Percentiles rank a stretch among this genome's conserved stretches.
These are phyloP conservation scores for Contarinia nasturtii DNA, from an alignment of 1,140 invertebrate species.

Conservation along the genomic window DNA sequence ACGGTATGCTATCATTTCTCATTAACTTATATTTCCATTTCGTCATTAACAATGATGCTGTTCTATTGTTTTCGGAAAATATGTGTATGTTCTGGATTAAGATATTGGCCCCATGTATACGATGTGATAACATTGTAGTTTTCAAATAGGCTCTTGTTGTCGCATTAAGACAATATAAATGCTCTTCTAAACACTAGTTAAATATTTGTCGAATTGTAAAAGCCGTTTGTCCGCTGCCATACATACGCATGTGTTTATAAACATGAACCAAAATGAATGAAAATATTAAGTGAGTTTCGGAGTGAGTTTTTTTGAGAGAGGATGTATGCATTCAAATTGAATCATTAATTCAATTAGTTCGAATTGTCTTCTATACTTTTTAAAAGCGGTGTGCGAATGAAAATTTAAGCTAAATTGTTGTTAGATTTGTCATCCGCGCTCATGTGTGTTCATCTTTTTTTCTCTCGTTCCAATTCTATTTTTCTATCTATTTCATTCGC, in stretches of 20 bases:
- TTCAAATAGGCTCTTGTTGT: not conserved
- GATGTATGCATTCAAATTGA: not conserved
- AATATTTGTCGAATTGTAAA: not conserved
- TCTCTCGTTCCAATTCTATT: no score
- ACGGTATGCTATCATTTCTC: not conserved
- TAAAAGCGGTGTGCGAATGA: not conserved
- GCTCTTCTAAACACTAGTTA: not conserved
- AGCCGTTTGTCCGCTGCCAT: no score
- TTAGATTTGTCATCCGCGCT: not conserved
- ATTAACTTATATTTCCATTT: not conserved
- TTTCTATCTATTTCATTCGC: no score
- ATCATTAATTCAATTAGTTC: not conserved
- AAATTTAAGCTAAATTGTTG: constrained; percentile 1
- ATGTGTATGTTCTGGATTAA: no score
- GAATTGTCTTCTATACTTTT: constrained; percentile 1
- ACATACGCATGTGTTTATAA: no score
- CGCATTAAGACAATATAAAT: not conserved
- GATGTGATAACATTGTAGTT: not conserved
- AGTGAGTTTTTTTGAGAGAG: not conserved
- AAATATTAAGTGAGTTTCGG: not conserved
- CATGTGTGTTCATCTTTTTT: not conserved
- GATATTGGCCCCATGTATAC: no score
- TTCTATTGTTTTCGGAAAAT: no score
- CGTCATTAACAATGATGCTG: not conserved
- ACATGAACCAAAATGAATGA: constrained; percentile 2